Percentiles rank a stretch among this genome's conserved stretches.
phyloP scores from a whole-genome alignment of 1,140 invertebrate genomes.

The Ceratosolen solmsi region DNA sequence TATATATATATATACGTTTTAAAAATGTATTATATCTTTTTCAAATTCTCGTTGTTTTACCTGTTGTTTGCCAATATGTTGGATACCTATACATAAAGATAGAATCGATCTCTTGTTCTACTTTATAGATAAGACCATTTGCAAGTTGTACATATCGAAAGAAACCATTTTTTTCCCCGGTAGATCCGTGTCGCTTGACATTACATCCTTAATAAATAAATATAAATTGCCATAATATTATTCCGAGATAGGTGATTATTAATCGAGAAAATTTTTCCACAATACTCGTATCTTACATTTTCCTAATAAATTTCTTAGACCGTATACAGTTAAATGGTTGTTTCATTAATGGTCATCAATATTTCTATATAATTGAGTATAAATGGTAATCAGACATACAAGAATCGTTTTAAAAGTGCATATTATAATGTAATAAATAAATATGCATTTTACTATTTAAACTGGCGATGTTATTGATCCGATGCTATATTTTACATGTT shows the following conservation, averaged over 20 bases:
- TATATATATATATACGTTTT: no score
- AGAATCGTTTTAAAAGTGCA: not conserved
- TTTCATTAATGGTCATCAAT: not conserved
- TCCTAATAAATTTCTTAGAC: not conserved
- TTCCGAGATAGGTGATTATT: not conserved
- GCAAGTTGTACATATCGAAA: not conserved
- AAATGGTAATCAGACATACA: not conserved
- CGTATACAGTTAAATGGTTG: not conserved
- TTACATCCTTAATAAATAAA: not conserved
- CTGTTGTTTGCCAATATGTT: no score
- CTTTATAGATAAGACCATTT: constrained; percentile 14
- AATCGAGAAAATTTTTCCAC: not conserved
- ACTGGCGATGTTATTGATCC: not conserved
- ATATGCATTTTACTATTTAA: not conserved
- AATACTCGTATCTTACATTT: not conserved
- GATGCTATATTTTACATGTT: not conserved
- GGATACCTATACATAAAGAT: not conserved
- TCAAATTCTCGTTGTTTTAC: not conserved
- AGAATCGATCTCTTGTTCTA: constrained; percentile 3
- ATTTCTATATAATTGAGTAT: constrained; percentile 1
- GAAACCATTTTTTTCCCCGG: not conserved
- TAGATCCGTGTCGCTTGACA: not conserved
- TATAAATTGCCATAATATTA: not conserved
- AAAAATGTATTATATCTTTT: no score
- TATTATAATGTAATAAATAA: not conserved